Evolutionary conservation across 2,113 vertebrate species (phyloP), one percentile per base, ranked within the genome.

Genomic region (Sceloporus undulatus): DNA sequence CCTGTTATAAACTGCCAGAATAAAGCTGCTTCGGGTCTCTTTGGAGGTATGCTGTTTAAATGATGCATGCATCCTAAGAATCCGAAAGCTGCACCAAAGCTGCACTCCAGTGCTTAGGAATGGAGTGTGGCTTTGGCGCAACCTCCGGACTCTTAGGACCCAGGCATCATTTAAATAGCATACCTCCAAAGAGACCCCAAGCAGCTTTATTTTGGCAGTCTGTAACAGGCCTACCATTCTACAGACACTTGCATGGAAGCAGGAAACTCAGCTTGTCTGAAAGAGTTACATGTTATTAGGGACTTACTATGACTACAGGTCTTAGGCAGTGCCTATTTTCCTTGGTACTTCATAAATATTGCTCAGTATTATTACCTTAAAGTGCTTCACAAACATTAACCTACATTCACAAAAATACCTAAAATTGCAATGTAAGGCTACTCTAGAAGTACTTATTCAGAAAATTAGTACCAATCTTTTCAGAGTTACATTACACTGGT

Each of bases 401-500:
- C 1, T 79, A 89, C 27, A 11, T 88, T 91, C 54, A 23, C 78
- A 87, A 74, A 10, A 56, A 27, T 5, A 14, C 5, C 38, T 18
- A 11, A 65, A 1, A 0, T 10, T 29, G 11, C 18, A 38, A 29
- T 27, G 90, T 92, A 4, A 82, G 93, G 65, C 85, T 85, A 82
- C 74, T 90, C 48, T 88, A 14, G 74, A 92, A 93, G 93, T 10
- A 14, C 11, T 68, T 40, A 42, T 82, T 68, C 21, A 66, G 10
- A 68, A 3, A 68, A 27, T 14, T 9, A 42, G 34, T 40, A 68
- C 29, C 29, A 9, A 4, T 25, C 14, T 62, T 59, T 79, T 54
- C 8, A 27, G 40, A 54, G 23, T 29, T n/a, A 18, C 56, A 56
- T 14, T 34, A 34, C 34, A n/a, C 78, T 16, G 5, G 62, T 65